Percentiles rank a stretch among this genome's conserved stretches.
Evolutionary conservation across 2,797 vertebrate genomes (phyloP).

Genomic region (Valencia hispanica): DNA sequence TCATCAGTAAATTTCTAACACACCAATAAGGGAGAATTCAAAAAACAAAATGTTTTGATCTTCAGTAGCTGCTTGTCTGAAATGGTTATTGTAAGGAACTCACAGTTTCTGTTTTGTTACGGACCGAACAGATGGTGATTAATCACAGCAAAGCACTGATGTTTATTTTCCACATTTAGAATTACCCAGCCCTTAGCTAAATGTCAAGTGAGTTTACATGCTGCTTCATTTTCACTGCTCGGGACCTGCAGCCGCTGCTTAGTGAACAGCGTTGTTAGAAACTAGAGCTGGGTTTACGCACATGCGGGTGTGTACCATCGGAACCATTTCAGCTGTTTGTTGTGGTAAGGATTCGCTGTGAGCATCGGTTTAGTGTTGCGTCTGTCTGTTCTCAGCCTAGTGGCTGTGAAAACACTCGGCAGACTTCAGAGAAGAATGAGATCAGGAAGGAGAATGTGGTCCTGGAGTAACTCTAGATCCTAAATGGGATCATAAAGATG

Average conservation of each 20-base stretch:
- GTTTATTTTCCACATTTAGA: constrained; percentile 26
- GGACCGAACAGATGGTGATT: constrained; percentile 12
- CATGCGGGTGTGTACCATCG: constrained; percentile 9
- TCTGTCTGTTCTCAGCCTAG: constrained; percentile 29
- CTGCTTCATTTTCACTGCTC: background rate
- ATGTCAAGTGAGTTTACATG: constrained; percentile 2
- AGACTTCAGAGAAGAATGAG: constrained; percentile 22
- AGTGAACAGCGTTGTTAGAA: constrained; percentile 17
- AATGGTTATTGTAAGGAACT: background rate
- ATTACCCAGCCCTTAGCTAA: background rate
- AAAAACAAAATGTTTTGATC: background rate
- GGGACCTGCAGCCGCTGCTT: constrained; percentile 13
- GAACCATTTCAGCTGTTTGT: constrained; percentile 33
- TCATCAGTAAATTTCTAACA: background rate
- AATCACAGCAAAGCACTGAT: constrained; percentile 25
- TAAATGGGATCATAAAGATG: background rate
- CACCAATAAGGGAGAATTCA: background rate
- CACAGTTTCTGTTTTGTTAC: background rate
- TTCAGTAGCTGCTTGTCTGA: background rate
- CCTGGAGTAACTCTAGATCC: background rate
- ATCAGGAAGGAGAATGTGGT: background rate
- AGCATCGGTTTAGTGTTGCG: background rate
- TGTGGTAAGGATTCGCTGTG: constrained; percentile 26
- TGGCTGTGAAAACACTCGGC: constrained; percentile 49
- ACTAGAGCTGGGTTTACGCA: constrained; percentile 4